Percentiles rank a stretch among this genome's conserved stretches.
Conservation (phyloP, 2,888 invertebrate genomes). For the Rambutsinella grinnellia region DNA sequence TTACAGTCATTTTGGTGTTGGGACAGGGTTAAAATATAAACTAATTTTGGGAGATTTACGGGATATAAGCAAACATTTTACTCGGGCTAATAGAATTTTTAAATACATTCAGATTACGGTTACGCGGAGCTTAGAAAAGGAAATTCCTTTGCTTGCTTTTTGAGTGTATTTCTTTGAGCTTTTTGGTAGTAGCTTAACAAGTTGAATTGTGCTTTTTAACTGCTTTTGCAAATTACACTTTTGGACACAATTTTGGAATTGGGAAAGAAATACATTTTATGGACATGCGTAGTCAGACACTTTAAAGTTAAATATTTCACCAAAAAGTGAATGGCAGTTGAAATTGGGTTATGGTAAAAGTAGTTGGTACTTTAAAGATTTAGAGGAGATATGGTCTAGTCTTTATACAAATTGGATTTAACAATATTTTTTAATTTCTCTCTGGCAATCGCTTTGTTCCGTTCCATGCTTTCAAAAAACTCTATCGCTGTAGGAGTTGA, state of each 20-base stretch:
- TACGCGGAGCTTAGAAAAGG: too few species aligned
- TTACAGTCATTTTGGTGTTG: slow-evolving; percentile 21
- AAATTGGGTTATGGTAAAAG: neutral
- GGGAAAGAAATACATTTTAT: neutral
- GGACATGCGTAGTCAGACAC: neutral
- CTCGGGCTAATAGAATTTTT: too few species aligned
- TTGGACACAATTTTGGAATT: slow-evolving; percentile 1
- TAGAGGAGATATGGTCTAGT: neutral
- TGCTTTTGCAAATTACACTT: too few species aligned
- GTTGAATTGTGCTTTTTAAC: too few species aligned
- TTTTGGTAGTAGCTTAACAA: too few species aligned
- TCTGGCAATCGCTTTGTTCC: slow-evolving; percentile 26
- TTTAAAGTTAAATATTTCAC: neutral
- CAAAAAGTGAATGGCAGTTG: neutral
- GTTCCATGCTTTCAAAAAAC: slow-evolving; percentile 42
- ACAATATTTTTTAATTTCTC: slow-evolving; percentile 9
- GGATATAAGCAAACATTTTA: too few species aligned
- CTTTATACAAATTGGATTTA: slow-evolving; percentile 4
- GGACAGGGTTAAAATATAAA: too few species aligned
- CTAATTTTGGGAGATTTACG: too few species aligned
- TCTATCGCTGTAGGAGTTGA: slow-evolving; percentile 54
- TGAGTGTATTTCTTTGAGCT: too few species aligned
- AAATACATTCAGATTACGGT: too few species aligned
- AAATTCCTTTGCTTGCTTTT: too few species aligned
- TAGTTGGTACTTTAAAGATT: slow-evolving; percentile 21